phyloP scores from a whole-genome alignment of 2,888 invertebrate species.

The Ptychoptera albimana region DNA sequence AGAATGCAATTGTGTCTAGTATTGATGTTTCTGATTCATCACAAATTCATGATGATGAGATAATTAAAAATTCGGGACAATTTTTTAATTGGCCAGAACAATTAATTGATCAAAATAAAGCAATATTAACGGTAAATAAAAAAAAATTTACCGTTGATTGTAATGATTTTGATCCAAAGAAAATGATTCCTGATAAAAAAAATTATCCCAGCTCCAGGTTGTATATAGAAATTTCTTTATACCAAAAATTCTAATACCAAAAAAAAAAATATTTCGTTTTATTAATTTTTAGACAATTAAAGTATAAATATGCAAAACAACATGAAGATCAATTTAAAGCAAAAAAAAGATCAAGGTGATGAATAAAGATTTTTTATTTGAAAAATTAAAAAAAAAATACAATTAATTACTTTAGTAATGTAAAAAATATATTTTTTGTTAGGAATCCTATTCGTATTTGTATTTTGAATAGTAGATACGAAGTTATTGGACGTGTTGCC shows the following conservation, averaged over 20 bases:
- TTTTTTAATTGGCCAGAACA: not conserved
- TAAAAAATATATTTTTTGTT: not conserved
- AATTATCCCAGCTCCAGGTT: not conserved
- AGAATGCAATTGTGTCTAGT: not conserved
- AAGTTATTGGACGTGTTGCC: constrained; percentile 22
- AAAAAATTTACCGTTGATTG: not conserved
- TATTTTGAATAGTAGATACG: constrained; percentile 21
- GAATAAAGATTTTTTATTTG: too few species aligned
- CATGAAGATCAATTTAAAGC: constrained; percentile 2
- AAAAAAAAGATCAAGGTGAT: too few species aligned
- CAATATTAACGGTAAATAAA: not conserved
- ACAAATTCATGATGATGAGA: not conserved
- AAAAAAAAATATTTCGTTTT: constrained; percentile 3
- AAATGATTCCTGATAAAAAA: not conserved
- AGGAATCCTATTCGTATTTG: constrained; percentile 17
- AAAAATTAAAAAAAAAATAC: too few species aligned
- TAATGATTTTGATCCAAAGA: not conserved
- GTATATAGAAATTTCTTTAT: not conserved
- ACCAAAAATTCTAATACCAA: constrained; percentile 1
- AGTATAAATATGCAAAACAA: constrained; percentile 4
- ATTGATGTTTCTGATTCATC: not conserved
- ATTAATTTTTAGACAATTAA: constrained; percentile 5
- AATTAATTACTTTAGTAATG: too few species aligned
- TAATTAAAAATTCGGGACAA: not conserved
- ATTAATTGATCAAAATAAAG: not conserved